Base-by-base conservation (phyloP, 2,888 invertebrate genomes). In the Mesorhabditis spiculigera region DNA sequence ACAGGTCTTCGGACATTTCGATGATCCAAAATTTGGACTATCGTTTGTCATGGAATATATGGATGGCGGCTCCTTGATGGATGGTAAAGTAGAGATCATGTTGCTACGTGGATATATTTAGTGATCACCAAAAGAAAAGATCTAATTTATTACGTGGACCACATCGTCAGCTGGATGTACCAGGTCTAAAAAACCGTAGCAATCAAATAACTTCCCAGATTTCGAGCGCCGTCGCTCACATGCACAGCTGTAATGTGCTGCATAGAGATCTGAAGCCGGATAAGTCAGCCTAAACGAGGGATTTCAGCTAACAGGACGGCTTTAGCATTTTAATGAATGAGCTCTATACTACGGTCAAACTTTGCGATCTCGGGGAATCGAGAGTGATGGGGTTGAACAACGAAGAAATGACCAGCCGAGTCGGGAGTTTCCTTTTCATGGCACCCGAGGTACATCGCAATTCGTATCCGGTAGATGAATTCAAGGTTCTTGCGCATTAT, bases 201-300 rank as follows among this genome's bases (percentile, higher is more conserved):
- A 13, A 10, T 50, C n/a, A 50, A 13, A 50, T 50, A 50, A 50
- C 8, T 50, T n/a, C n/a, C n/a, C n/a, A 50, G 58, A n/a, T 50
- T 13, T 13, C 58, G 58, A 50, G 58, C n/a, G 58, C 58, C 8
- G 58, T 50, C 10, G 58, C 58, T 50, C 58, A 50, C 58, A 50
- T 50, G 58, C 58, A 50, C 58, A 50, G n/a, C 8, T 50, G 58
- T n/a, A 50, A 50, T n/a, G 58, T 50, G 8, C n/a, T 50, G 58
- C 58, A 50, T n/a, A 50, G 58, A n/a, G 58, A 50, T 50, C n/a
- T 50, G n/a, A 50, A 50, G 58, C 58, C 58, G 58, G 58, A 50
- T 50, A 50, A 50, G 58, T 50, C 8, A 50, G 28, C 28, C 28
- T 28, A 28, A 28, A 28, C 28, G 28, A 28, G 28, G 58, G n/a